Evolutionary conservation across 1,140 invertebrate genomes (phyloP).

Genomic region (Gryon sp.): DNA sequence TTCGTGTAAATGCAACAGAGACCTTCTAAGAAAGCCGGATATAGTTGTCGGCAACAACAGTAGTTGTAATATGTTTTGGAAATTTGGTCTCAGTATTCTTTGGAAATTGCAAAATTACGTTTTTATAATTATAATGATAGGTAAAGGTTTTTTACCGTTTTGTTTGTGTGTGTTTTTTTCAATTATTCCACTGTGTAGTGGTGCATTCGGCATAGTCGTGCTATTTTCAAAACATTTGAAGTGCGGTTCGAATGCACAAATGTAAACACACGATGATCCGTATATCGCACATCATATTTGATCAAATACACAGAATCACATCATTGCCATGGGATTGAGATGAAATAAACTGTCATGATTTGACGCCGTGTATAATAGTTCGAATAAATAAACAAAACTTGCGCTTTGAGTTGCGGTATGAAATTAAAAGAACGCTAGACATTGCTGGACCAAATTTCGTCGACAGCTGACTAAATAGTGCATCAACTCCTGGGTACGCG

Average conservation of each 20-base stretch:
- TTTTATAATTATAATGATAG: no score
- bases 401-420: neutral
- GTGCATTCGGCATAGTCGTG: constrained; percentile 15
- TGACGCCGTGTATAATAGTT: constrained; percentile 51
- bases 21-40: no score
- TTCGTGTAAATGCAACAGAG: no score
- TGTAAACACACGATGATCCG: constrained; percentile 14
- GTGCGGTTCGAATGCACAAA: constrained; percentile 9
- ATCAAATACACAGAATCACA: constrained; percentile 46
- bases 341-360: constrained; percentile 59
- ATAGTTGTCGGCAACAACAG: no score
- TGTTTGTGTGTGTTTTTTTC: no score
- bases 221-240: constrained; percentile 47
- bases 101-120: no score
- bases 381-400: constrained; percentile 51
- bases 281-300: constrained; percentile 37
- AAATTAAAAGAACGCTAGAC: neutral
- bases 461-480: constrained; percentile 48
- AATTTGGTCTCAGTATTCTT: no score
- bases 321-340: constrained; percentile 43
- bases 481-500: neutral
- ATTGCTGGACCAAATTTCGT: constrained; percentile 15
- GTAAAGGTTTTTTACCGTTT: no score
- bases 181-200: no score
- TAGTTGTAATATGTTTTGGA: no score